Evolutionary conservation across 2,888 invertebrate species (phyloP).

Genomic region (Camptogramma bilineatum): DNA sequence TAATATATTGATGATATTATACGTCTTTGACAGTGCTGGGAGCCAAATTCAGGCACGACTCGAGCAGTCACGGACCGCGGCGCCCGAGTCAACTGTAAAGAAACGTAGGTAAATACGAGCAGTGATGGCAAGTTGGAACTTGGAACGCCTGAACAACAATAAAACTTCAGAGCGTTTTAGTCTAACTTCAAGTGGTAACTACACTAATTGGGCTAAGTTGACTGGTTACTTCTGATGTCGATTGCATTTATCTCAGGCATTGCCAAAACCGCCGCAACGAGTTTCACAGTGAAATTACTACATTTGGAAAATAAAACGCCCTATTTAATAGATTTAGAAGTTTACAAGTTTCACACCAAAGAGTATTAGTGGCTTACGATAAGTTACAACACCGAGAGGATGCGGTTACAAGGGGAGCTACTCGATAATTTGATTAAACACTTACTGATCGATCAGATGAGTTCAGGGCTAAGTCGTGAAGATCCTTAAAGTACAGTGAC

Average conservation of each 20-base stretch:
- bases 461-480: constrained; percentile 28
- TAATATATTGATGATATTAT: neutral
- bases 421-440: constrained; percentile 24
- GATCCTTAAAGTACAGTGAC: constrained; percentile 49
- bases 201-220: neutral
- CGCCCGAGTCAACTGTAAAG: constrained; percentile 1
- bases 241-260: neutral
- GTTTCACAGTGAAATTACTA: neutral
- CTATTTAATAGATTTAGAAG: constrained; percentile 7
- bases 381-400: constrained; percentile 25
- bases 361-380: constrained; percentile 15
- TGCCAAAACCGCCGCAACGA: neutral
- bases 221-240: neutral
- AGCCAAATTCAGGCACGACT: neutral
- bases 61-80: neutral
- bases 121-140: constrained; percentile 10
- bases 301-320: constrained; percentile 5
- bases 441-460: constrained; percentile 23
- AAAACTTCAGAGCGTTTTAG: neutral
- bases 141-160: constrained; percentile 8
- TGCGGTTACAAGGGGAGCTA: constrained; percentile 30
- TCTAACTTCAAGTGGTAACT: neutral
- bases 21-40: neutral
- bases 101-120: constrained; percentile 13
- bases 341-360: constrained; percentile 7